A percentile compares a stretch with the other conserved stretches of the same genome.
Evolutionary conservation across 35 echinoderm and acorn worm species (phyloP).

Genomic region (Nesometra sesokonis): DNA sequence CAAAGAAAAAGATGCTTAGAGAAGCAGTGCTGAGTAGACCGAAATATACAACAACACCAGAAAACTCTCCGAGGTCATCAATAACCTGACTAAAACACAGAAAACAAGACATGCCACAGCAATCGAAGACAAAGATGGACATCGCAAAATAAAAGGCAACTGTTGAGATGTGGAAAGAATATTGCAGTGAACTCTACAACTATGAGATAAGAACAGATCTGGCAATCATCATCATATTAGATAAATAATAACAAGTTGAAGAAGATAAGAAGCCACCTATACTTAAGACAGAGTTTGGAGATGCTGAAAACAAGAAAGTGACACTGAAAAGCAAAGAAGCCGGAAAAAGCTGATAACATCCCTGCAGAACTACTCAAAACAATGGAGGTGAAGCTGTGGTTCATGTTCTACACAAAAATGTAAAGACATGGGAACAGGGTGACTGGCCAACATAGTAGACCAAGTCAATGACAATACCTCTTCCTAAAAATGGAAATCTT

Average conservation of each 20-base stretch:
- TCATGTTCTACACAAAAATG: constrained; percentile 5
- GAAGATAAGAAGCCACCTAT: background rate
- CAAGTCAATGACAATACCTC: constrained; percentile 31
- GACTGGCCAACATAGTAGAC: constrained; percentile 30
- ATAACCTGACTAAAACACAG: no score
- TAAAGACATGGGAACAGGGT: constrained; percentile 39
- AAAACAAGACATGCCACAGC: background rate
- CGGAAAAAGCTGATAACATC: constrained; percentile 3
- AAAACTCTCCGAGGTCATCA: no score
- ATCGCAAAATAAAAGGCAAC: background rate
- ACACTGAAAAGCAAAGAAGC: no score
- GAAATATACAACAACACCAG: no score
- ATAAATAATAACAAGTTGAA: background rate
- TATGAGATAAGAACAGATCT: background rate
- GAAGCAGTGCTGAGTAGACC: no score
- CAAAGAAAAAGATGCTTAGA: background rate
- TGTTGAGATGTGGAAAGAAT: background rate
- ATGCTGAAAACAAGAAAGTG: background rate
- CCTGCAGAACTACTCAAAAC: background rate
- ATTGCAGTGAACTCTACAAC: constrained; percentile 9
- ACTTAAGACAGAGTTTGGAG: background rate
- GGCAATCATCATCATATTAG: background rate
- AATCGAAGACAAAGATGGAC: background rate
- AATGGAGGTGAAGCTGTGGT: constrained; percentile 11
- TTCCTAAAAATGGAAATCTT: constrained; percentile 48